Base-by-base conservation (phyloP, 2,888 invertebrate species). In the Plemyria rubiginata region DNA sequence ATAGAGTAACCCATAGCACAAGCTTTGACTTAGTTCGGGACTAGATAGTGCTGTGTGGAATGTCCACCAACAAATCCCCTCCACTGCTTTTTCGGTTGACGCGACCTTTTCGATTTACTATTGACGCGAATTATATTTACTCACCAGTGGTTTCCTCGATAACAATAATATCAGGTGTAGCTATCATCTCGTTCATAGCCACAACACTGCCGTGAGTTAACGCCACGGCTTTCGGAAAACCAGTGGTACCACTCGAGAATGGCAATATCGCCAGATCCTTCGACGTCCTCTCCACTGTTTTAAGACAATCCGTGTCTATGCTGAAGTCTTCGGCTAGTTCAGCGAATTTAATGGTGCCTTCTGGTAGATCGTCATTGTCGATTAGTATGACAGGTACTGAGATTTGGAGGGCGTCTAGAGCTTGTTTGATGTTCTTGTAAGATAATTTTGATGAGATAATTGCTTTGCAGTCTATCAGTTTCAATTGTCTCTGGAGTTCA, bases 211-310 rank as follows among this genome's bases (percentile, higher is more conserved):
- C 85, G 79, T 96, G 96, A 0, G 95, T 94, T 7, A 96, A 78
- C 57, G 94, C 92, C 0, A 97, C 96, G 0, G 95, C 96, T 87
- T 97, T 97, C 0, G 96, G 95, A 40, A 96, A 82, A 0, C 98
- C 98, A 0, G 97, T 98, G 0, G 98, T 98, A 0, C 97, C 97
- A 78, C 97, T 97, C 0, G 97, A 97, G 84, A 96, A 98, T 0
- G 97, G 97, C 69, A 98, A 77, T 15, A 96, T 86, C 0, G 94
- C 94, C 4, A 95, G 77, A 71, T 96, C 96, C 8, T 95, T 90
- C 0, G 93, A 81, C 38, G 76, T 80, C 41, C 92, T 77, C 8
- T 86, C 80, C 22, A 90, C 86, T 0, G 87, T 78, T 66, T 88
- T 93, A 55, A 95, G 75, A 68, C 91, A 90, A 51, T 88, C 86